Evolutionary conservation across 2,113 vertebrate genomes (phyloP).

Genomic region (Thryonomys swinderianus): DNA sequence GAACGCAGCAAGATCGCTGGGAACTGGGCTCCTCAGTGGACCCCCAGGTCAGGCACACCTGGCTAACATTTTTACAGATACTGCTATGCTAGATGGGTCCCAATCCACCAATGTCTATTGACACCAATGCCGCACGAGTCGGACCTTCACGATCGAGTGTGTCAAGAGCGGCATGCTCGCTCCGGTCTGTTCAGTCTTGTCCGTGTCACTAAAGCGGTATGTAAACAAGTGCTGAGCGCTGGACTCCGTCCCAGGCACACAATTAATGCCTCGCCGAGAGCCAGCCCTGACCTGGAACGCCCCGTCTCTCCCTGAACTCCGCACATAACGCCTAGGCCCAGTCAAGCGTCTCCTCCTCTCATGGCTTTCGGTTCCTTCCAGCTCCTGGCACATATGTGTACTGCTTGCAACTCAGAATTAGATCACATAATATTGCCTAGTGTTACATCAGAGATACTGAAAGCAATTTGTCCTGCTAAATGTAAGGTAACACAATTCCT

Average conservation of each 20-base stretch:
- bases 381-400: no score
- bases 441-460: neutral
- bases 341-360: neutral
- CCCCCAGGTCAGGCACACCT: neutral
- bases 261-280: neutral
- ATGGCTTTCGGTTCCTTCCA: neutral
- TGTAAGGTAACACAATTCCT: neutral
- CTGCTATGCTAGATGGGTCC: neutral
- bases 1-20: neutral
- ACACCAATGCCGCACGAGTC: neutral
- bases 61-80: neutral
- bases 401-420: neutral
- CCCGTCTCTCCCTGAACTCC: neutral
- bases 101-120: neutral
- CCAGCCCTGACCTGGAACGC: neutral
- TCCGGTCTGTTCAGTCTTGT: neutral
- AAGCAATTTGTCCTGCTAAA: neutral
- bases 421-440: neutral
- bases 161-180: neutral
- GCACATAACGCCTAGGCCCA: neutral
- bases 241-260: neutral
- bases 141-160: neutral
- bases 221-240: neutral
- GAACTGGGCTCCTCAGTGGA: neutral
- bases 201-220: neutral